Conservation (phyloP, 2,797 vertebrate genomes). For the Rhinella marina region DNA sequence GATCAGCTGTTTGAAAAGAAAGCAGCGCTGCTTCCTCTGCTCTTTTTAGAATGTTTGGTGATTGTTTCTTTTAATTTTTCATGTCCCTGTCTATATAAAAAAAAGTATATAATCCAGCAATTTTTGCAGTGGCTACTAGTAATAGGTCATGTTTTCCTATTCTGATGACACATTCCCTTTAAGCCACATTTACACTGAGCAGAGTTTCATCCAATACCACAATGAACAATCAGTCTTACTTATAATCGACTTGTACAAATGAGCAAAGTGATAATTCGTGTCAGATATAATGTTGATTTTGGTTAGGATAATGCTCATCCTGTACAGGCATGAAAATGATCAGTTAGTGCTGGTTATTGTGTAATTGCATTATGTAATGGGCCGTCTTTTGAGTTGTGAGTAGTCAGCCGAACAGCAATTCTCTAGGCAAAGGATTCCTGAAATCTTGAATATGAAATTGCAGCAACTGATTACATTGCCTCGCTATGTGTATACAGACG, state of each 20-base stretch:
- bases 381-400: neutral
- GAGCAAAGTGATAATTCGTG: neutral
- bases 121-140: too few relatives aligned
- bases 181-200: neutral
- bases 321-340: neutral
- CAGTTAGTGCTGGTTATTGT: slow-evolving; percentile 19
- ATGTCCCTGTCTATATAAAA: too few relatives aligned
- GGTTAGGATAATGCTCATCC: neutral
- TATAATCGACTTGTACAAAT: neutral
- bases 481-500: neutral
- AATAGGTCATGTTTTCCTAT: too few relatives aligned
- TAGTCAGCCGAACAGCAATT: neutral
- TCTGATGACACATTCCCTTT: too few relatives aligned
- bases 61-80: too few relatives aligned
- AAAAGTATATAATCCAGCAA: too few relatives aligned
- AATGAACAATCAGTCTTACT: neutral
- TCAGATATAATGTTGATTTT: slow-evolving; percentile 11
- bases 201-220: neutral
- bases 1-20: too few relatives aligned
- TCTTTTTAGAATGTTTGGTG: too few relatives aligned
- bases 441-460: neutral
- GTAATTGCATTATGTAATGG: slow-evolving; percentile 31
- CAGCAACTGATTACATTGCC: neutral
- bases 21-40: too few relatives aligned
- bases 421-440: neutral